Conservation (phyloP, 1,140 invertebrate species). For the Portunus trituberculatus region DNA sequence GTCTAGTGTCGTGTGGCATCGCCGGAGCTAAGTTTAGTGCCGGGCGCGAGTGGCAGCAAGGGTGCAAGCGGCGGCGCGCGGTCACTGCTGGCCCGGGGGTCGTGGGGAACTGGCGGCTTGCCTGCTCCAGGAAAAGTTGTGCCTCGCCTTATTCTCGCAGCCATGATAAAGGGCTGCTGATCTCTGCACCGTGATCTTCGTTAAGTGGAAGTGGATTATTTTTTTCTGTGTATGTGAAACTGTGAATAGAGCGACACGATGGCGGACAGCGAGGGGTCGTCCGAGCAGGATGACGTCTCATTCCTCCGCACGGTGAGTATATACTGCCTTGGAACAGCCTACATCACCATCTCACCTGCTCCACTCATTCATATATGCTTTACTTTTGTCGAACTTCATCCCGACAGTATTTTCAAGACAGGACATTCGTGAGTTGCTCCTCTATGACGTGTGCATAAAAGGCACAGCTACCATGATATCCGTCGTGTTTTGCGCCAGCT, state of each 20-base stretch:
- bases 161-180: slow-evolving; percentile 59
- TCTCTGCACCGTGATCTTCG: slow-evolving; percentile 42
- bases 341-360: neutral
- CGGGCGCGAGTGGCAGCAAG: slow-evolving; percentile 49
- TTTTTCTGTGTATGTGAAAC: slow-evolving; percentile 55
- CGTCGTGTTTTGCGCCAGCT: neutral
- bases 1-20: slow-evolving; percentile 70
- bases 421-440: neutral
- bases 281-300: slow-evolving; percentile 98
- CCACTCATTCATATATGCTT: neutral
- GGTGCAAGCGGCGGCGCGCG: slow-evolving; percentile 26
- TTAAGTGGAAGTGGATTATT: slow-evolving; percentile 62
- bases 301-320: slow-evolving; percentile 96
- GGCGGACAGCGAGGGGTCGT: slow-evolving; percentile 95
- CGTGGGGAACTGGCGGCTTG: slow-evolving; percentile 66
- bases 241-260: slow-evolving; percentile 81
- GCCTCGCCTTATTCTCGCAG: slow-evolving; percentile 28
- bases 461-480: neutral
- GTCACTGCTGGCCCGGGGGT: slow-evolving; percentile 65
- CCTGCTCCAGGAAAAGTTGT: slow-evolving; percentile 65
- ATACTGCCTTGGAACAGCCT: too few species aligned
- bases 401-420: neutral
- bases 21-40: slow-evolving; percentile 69
- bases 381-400: neutral
- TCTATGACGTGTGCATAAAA: neutral